Conservation (phyloP, 2,888 invertebrate species). For the Harmothoe impar region DNA sequence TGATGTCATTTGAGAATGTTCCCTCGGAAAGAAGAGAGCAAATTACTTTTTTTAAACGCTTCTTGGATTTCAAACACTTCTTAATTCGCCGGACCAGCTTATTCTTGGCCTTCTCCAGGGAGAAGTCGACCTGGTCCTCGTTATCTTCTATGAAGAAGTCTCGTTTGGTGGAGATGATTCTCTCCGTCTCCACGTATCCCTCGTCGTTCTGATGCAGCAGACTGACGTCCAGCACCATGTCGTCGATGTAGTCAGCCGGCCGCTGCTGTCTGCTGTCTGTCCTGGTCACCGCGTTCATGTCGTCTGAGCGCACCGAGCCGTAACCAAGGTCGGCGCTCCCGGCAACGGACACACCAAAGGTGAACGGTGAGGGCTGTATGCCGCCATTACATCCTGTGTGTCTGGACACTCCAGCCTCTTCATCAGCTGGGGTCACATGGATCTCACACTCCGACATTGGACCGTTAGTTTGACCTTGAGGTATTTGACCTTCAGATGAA, state of each 20-base stretch:
- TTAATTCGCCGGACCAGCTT: background rate
- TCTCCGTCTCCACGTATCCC: background rate
- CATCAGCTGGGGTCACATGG: background rate
- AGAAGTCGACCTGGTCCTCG: constrained; percentile 2
- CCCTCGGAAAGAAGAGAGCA: too few species aligned
- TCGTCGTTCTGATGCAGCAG: background rate
- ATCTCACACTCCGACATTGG: too few species aligned
- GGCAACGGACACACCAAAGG: background rate
- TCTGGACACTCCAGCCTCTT: too few species aligned
- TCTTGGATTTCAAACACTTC: constrained; percentile 26
- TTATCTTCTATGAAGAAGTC: background rate
- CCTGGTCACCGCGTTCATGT: background rate
- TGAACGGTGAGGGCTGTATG: background rate
- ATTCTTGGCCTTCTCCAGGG: background rate
- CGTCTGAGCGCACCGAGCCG: background rate
- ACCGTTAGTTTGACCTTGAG: too few species aligned
- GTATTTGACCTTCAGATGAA: too few species aligned
- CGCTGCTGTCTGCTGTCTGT: background rate
- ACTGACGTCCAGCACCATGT: background rate
- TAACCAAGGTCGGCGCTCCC: background rate
- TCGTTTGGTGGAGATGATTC: background rate
- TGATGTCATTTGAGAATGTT: too few species aligned
- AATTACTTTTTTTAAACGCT: background rate
- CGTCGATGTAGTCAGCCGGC: background rate
- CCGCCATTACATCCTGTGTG: background rate